A percentile compares a stretch with the other conserved stretches of the same genome.
Conservation (phyloP, 2,113 vertebrate species). For the Myrmecophaga tridactyla region DNA sequence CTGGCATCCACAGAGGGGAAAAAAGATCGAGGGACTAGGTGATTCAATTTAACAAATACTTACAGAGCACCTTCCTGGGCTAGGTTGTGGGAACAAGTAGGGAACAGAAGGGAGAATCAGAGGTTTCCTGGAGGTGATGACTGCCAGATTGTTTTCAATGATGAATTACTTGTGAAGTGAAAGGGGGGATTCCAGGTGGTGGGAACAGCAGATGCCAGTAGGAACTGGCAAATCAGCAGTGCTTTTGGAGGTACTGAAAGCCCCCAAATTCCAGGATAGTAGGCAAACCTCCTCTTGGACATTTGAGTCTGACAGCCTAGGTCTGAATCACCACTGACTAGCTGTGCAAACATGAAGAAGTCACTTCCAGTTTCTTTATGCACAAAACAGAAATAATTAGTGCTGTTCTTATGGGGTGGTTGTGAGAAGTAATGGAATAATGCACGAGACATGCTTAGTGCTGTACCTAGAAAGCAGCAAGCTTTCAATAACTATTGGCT, state of each 20-base stretch:
- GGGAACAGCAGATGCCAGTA: background rate
- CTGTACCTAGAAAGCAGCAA: background rate
- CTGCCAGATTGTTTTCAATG: background rate
- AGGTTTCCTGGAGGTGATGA: background rate
- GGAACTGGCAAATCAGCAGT: background rate
- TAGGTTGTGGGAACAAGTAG: background rate
- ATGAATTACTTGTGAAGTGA: background rate
- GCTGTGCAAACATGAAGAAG: background rate
- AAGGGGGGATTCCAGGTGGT: background rate
- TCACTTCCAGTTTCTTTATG: background rate
- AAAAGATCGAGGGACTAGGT: background rate
- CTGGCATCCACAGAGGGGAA: background rate
- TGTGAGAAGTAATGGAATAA: background rate
- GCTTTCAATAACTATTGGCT: background rate
- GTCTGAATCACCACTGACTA: background rate
- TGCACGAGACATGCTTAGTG: background rate
- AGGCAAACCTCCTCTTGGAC: rapidly evolving
- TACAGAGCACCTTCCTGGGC: background rate
- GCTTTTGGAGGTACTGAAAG: background rate
- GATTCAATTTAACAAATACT: background rate
- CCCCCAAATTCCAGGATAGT: background rate
- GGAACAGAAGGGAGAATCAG: background rate
- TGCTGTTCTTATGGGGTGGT: background rate
- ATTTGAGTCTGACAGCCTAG: background rate
- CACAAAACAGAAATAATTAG: background rate